Evolutionary conservation across 64 coral and sea anemone genomes (phyloP).

Genomic region (Actinia tenebrosa): DNA sequence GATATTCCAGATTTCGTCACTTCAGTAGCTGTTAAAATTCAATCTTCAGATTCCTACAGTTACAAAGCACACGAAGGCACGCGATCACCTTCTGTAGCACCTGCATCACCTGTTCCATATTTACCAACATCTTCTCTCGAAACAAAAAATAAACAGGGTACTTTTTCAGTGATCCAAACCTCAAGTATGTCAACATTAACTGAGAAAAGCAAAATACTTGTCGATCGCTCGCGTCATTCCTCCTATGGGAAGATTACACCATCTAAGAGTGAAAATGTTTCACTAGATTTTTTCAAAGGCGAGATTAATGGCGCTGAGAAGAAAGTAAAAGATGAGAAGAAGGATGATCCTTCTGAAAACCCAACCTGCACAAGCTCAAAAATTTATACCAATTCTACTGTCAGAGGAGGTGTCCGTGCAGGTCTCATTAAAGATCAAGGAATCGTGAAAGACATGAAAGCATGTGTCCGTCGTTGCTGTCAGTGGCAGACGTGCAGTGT

Average conservation of each 20-base stretch:
- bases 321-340: background rate
- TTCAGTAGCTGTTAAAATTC: background rate
- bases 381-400: slow-evolving; percentile 76
- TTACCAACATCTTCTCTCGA: slow-evolving; percentile 13
- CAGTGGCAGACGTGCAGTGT: slow-evolving; percentile 82
- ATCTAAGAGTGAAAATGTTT: slow-evolving; percentile 8
- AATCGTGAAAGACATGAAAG: slow-evolving; percentile 73
- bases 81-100: background rate
- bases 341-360: background rate
- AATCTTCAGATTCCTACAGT: background rate
- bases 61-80: background rate
- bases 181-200: slow-evolving; percentile 43
- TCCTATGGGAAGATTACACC: slow-evolving; percentile 39
- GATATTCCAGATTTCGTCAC: background rate
- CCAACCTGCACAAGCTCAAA: slow-evolving; percentile 14
- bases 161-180: slow-evolving; percentile 42
- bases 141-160: slow-evolving; percentile 1
- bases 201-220: background rate
- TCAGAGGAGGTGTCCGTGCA: slow-evolving; percentile 74
- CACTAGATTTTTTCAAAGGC: background rate
- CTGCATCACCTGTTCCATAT: slow-evolving; percentile 37
- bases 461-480: slow-evolving; percentile 76
- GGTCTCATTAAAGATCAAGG: slow-evolving; percentile 80
- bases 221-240: slow-evolving; percentile 17
- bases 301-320: background rate